These are phyloP conservation scores for Yponomeuta sedellus DNA, from an alignment of 2,888 invertebrate species.

Conservation along the genomic window DNA sequence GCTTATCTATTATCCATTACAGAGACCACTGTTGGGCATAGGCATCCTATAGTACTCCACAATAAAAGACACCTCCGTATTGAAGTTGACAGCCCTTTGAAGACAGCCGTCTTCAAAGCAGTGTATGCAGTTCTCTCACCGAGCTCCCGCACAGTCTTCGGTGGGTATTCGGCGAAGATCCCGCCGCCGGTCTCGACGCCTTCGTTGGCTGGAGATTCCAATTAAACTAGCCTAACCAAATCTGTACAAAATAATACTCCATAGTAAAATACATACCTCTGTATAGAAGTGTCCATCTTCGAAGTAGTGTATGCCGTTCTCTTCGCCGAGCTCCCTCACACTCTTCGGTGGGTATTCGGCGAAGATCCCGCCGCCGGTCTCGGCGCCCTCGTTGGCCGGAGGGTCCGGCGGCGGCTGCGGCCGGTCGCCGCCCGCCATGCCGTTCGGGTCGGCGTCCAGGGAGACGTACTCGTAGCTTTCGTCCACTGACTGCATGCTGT, in stretches of 20 bases:
- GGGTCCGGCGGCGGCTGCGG: constrained; percentile 31
- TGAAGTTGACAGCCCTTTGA: too few species aligned
- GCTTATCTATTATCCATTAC: too few species aligned
- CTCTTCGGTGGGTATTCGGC: constrained; percentile 78
- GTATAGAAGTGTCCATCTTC: constrained; percentile 97
- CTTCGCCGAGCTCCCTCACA: constrained; percentile 83
- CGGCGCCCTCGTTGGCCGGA: constrained; percentile 31
- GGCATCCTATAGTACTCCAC: background rate
- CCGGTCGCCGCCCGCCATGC: constrained; percentile 48
- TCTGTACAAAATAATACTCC: too few species aligned
- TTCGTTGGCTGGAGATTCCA: constrained; percentile 48
- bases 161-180: constrained; percentile 66
- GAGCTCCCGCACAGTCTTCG: constrained; percentile 81
- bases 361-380: constrained; percentile 18
- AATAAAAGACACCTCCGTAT: constrained; percentile 83
- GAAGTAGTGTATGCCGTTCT: constrained; percentile 92
- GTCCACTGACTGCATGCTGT: constrained; percentile 72
- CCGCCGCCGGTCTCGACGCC: constrained; percentile 22
- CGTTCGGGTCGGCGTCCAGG: constrained; percentile 50
- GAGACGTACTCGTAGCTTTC: constrained; percentile 72
- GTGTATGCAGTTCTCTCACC: constrained; percentile 89
- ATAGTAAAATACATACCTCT: constrained; percentile 72
- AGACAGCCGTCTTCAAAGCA: constrained; percentile 95
- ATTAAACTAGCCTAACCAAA: background rate
- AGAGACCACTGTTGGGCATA: too few species aligned